These are phyloP conservation scores for Pseudonaja textilis DNA, from an alignment of 2,113 vertebrate species.

Conservation along the genomic window DNA sequence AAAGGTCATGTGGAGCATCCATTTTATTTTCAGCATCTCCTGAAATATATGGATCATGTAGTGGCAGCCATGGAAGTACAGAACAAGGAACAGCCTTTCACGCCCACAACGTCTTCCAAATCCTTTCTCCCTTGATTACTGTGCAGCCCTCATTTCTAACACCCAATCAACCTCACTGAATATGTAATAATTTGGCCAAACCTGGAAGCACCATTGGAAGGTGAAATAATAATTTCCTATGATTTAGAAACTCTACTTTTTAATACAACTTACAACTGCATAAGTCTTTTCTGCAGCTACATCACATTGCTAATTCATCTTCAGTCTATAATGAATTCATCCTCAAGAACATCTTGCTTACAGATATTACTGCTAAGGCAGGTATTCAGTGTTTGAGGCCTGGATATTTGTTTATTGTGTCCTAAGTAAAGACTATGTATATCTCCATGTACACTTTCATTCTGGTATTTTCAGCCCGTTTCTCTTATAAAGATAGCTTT, in stretches of 20 bases:
- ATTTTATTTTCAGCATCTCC: not conserved
- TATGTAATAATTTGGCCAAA: not conserved
- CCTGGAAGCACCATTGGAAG: not conserved
- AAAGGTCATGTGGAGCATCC: not conserved
- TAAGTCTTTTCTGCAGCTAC: not conserved
- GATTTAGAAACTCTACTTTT: not conserved
- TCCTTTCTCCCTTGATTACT: not conserved
- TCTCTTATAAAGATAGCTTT: not conserved
- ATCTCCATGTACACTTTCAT: not conserved
- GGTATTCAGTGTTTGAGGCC: not conserved
- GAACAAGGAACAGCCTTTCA: not conserved
- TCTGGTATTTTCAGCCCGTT: not conserved
- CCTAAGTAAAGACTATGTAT: not conserved
- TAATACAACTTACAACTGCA: not conserved
- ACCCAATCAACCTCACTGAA: not conserved
- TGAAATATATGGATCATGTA: not conserved
- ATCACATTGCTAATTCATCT: not conserved
- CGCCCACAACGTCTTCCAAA: not conserved
- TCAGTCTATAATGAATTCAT: not conserved
- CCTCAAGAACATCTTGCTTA: not conserved
- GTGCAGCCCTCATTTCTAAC: not conserved
- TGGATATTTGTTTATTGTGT: not conserved
- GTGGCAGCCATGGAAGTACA: not conserved
- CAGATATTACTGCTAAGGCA: not conserved
- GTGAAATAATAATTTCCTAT: not conserved